Conservation (phyloP, 2,888 invertebrate genomes). For the Willowsia nigromaculata region DNA sequence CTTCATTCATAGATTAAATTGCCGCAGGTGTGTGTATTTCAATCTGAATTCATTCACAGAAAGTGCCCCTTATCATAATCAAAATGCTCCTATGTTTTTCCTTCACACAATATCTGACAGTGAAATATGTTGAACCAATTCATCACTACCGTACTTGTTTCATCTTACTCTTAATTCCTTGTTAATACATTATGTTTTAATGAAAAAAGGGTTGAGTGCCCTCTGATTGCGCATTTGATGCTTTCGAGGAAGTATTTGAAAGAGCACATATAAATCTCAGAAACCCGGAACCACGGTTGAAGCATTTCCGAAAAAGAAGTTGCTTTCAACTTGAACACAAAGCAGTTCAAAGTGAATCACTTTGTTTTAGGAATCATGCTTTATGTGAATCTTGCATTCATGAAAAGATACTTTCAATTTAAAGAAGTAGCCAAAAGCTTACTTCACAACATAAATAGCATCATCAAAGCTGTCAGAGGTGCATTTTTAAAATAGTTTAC, state of each 20-base stretch:
- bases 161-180: neutral
- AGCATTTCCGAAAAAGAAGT: conserved; percentile 26
- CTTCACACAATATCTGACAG: too few relatives aligned
- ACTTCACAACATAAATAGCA: too few relatives aligned
- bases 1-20: too few relatives aligned
- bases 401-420: too few relatives aligned
- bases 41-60: too few relatives aligned
- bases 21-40: too few relatives aligned
- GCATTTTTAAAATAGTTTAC: neutral
- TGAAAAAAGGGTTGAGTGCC: conserved; percentile 41
- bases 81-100: too few relatives aligned
- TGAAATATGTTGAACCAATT: too few relatives aligned
- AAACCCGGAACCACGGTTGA: conserved; percentile 58
- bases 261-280: neutral
- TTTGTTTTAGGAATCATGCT: neutral
- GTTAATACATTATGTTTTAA: neutral
- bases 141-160: too few relatives aligned
- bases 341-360: neutral
- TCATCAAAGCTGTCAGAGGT: neutral
- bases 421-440: too few relatives aligned
- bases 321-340: neutral
- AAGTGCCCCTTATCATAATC: too few relatives aligned
- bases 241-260: too few relatives aligned
- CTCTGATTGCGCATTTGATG: neutral
- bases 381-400: neutral